phyloP scores from a whole-genome alignment of 37 sponge, comb jelly and placozoan species.

The Geodia barretti region DNA sequence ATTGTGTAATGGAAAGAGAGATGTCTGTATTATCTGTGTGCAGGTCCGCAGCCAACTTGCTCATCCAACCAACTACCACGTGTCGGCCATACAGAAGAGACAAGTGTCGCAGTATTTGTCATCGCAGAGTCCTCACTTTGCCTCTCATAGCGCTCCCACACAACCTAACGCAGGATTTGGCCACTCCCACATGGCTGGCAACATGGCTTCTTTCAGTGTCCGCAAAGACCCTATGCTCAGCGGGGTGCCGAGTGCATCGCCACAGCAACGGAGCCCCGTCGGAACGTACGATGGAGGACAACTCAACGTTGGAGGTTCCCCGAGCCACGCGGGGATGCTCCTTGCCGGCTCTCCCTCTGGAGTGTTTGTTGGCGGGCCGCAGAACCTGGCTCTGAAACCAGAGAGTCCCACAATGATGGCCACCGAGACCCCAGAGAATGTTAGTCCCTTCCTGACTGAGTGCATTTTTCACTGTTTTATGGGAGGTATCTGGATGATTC shows the following conservation, averaged over 20 bases:
- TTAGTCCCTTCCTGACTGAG: constrained; percentile 27
- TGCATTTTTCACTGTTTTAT: no score
- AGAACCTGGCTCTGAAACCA: constrained; percentile 14
- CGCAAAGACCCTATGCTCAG: constrained; percentile 61
- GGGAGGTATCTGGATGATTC: no score
- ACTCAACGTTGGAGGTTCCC: neutral
- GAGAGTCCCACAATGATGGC: constrained; percentile 66
- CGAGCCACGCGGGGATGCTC: neutral
- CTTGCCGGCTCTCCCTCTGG: neutral
- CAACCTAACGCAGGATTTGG: constrained; percentile 10
- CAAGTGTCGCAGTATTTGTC: constrained; percentile 60
- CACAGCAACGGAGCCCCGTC: neutral
- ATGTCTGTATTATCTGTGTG: neutral
- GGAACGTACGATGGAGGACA: neutral
- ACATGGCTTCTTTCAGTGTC: constrained; percentile 4
- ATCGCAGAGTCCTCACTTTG: constrained; percentile 1
- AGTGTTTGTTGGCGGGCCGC: neutral
- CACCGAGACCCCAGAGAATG: constrained; percentile 41
- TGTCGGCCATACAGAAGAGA: constrained; percentile 42
- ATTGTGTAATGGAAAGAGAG: neutral
- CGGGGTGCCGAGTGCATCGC: constrained; percentile 4
- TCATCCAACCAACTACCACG: constrained; percentile 77
- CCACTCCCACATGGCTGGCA: neutral
- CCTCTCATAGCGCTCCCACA: constrained; percentile 42
- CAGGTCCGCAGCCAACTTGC: constrained; percentile 72